phyloP scores from a whole-genome alignment of 2,888 invertebrate genomes.

The Orthosia gracilis region DNA sequence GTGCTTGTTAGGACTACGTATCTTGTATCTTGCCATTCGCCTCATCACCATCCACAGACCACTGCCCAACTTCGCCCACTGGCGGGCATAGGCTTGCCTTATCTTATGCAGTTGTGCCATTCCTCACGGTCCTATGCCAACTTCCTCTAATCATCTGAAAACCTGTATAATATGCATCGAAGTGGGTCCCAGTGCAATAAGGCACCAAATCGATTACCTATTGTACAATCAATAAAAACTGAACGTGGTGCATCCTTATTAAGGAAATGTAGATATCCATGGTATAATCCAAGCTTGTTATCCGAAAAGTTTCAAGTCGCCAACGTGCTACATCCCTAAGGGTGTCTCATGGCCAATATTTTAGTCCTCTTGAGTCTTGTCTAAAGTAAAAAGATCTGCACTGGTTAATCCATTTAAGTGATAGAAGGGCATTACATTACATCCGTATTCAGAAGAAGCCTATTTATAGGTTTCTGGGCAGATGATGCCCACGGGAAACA shows the following conservation, averaged over 20 bases:
- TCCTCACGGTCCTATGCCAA: background rate
- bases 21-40: background rate
- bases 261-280: background rate
- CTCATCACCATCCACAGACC: background rate
- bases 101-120: background rate
- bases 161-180: background rate
- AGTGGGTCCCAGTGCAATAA: background rate
- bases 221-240: background rate
- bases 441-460: constrained; percentile 1
- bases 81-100: background rate
- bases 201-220: background rate
- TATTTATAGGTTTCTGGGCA: constrained; percentile 16
- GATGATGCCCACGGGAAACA: constrained; percentile 13
- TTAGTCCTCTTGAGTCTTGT: background rate
- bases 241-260: background rate
- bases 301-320: background rate
- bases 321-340: background rate
- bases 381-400: background rate
- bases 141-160: background rate
- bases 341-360: background rate
- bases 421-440: constrained; percentile 8
- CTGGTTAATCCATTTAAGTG: background rate
- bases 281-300: background rate
- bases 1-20: too few species aligned
- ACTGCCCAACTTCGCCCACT: background rate